Evolutionary conservation across 2,888 invertebrate species (phyloP), one percentile per base, ranked within the genome.

Genomic region (Dynastes grantii): DNA sequence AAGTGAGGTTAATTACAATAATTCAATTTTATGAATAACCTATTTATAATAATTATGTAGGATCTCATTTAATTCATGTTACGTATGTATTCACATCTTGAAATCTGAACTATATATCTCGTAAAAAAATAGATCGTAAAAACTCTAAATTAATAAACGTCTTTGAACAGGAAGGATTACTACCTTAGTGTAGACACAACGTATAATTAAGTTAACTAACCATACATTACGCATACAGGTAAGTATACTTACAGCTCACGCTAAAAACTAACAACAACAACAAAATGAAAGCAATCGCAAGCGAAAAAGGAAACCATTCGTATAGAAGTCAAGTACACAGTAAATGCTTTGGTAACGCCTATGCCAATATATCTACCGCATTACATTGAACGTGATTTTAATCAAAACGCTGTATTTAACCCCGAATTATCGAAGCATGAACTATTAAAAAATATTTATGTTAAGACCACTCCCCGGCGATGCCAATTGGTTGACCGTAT

Each of bases 391-490:
- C 58, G 71, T n/a, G 71, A 71, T 71, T 79, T 79, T 79, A 79
- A 79, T 79, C 79, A 64, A 79, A 79, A 79, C 58, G 76, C 64
- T 64, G 75, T 73, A 77, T 79, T 79, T 80, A 83, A 83, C 82
- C 82, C 82, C 80, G 82, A 84, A 82, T 83, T 84, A 85, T 83
- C 85, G 83, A 81, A 84, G 85, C 85, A 84, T 85, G 84, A 82
- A 80, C 83, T 84, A 85, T 85, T 85, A 85, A 85, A 85, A 86
- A 85, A 85, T 85, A 85, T 85, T 85, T 86, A 85, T 85, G 84
- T 82, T 81, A 79, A 80, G 82, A 82, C 85, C 85, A 85, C 85
- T 85, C 85, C 86, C 84, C 79, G 58, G 53, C 32, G 51, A 51
- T 53, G 53, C 53, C 51, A 70, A 70, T 70, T 45, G 70, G 55